Conservation (phyloP, 2,888 invertebrate species). For the Ceratothoa steindachneri region DNA sequence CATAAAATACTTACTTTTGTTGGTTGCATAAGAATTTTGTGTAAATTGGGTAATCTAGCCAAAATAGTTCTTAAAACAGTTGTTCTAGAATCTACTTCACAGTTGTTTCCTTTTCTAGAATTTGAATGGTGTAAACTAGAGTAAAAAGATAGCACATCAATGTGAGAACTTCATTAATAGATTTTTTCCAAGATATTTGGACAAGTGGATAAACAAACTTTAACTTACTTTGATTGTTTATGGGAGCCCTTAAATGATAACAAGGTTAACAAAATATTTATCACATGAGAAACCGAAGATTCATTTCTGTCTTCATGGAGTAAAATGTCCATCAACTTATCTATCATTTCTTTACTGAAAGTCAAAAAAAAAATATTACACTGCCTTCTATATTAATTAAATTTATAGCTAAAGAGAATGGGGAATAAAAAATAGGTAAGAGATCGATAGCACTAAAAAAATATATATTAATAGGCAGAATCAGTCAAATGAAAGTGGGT, state of each 20-base stretch:
- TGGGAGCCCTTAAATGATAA: conserved; percentile 14
- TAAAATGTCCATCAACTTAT: conserved; percentile 32
- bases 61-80: conserved; percentile 31
- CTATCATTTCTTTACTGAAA: not conserved
- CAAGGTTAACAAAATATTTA: conserved; percentile 42
- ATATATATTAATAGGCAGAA: no score
- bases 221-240: conserved; percentile 12
- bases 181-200: no score
- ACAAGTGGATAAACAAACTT: no score
- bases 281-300: conserved; percentile 40
- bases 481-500: no score
- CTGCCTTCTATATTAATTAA: no score
- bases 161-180: no score
- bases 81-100: conserved; percentile 25
- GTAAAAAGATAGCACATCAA: no score
- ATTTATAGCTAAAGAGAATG: no score
- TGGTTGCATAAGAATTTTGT: conserved; percentile 36
- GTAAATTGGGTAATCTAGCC: conserved; percentile 28
- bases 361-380: not conserved
- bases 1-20: conserved; percentile 21
- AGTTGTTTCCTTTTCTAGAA: conserved; percentile 25
- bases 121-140: not conserved
- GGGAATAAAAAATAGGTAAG: no score
- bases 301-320: conserved; percentile 43
- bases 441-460: no score